Evolutionary conservation across 2,797 vertebrate species (phyloP), one percentile per base, ranked within the genome.

Genomic region (Poecilia velifera): DNA sequence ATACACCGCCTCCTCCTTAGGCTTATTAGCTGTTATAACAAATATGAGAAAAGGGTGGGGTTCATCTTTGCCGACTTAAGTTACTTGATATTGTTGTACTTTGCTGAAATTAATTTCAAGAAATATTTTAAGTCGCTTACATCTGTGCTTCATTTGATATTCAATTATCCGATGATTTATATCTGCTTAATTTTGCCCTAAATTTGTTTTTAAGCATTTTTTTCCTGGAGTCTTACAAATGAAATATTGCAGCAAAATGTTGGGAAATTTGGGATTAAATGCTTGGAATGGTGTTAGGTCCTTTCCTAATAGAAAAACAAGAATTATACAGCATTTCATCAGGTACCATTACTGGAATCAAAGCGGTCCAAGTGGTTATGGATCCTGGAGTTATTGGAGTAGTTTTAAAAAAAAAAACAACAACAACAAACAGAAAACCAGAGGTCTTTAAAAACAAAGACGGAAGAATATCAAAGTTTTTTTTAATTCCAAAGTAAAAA

Each of bases 261-360:
- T 73, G 70, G 78, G 73, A 71, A 82, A 71, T 45, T 77, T 77
- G 86, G 80, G 85, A 83, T 49, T 78, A 80, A 87, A 91, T 66
- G 82, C 75, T 82, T 91, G 92, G 92, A 94, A 94, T 94, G 90
- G 88, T 80, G 85, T 78, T 47, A 85, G 83, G 86, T 81, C 45
- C 39, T 86, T 64, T 43, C 55, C 64, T 64, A 76, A 82, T 76
- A 55, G 66, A 83, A 76, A 39, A 87, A 89, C 51, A 79, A 46
- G 87, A 89, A 75, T 86, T 47, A 70, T 72, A 76, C 72, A 76
- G 81, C 81, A 83, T 86, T 80, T 80, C 76, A 88, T 88, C 83
- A 81, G 36, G 82, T 83, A 84, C 36, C 77, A 76, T 83, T 71
- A 83, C 43, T 74, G 77, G 71, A 90, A 90, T 76, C 49, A 75